Base-by-base conservation (phyloP, 2,113 vertebrate genomes). In the Larimichthys polyactis region DNA sequence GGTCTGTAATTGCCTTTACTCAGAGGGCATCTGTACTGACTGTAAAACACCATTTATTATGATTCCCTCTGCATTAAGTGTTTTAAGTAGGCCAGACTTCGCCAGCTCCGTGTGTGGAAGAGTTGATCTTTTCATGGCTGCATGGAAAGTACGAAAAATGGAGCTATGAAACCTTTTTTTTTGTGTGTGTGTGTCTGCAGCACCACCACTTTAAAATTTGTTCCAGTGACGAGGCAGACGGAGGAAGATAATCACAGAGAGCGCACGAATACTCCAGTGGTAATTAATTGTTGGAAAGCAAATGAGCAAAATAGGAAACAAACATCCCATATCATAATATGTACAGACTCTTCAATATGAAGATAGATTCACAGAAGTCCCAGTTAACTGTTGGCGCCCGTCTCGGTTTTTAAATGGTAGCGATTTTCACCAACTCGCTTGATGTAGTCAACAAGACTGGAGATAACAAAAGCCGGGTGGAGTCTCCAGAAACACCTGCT, bases 291-390 rank as follows among this genome's bases (percentile, higher is more conserved):
- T 83, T 43, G 11, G 43, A 76, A 88, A 66, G 78, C 55, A 78
- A 90, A 84, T 69, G 46, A 81, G 75, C 55, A 75, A 73, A 40
- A 62, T 4, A 64, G 86, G 89, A 87, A 90, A 89, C 49, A 74
- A 90, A 93, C 75, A 78, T 91, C 87, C 92, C 82, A 65, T 78
- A 79, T 85, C 57, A 32, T 72, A 75, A 79, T 90, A 93, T 93
- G 78, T 93, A 94, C 92, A 93, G 22, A 74, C 92, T 91, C 93
- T 94, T 94, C 93, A 94, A 93, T 91, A 83, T 94, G 93, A 94
- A 94, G 93, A 94, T 49, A 52, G 6, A 65, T 83, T 83, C 60
- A 72, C 62, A 83, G 7, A 67, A 73, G 79, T 90, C 77, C 73
- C 48, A 44, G 75, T 81, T 32, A 32, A 74, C n/a, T 27, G 46